phyloP scores from a whole-genome alignment of 1,140 invertebrate genomes.

The Chrysomallon squamiferum region DNA sequence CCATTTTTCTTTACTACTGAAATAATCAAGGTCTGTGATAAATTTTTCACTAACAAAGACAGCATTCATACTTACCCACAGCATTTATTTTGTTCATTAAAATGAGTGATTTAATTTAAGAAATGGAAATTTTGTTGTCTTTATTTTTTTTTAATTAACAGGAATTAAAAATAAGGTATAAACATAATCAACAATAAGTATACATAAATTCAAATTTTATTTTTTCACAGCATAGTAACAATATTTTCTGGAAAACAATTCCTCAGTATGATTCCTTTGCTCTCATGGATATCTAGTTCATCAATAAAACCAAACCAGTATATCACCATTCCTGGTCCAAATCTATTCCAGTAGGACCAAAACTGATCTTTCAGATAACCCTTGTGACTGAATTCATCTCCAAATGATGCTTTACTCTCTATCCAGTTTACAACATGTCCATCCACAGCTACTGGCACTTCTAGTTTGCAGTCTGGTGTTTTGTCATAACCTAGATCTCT shows the following conservation, averaged over 20 bases:
- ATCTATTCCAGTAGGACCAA: slow-evolving; percentile 90
- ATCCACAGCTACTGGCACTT: slow-evolving; percentile 86
- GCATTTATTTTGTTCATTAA: no score
- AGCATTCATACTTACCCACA: no score
- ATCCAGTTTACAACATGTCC: slow-evolving; percentile 93
- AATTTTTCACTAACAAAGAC: no score
- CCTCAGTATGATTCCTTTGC: slow-evolving; percentile 75
- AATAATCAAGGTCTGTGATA: no score
- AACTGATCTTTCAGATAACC: slow-evolving; percentile 88
- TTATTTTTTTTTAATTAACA: no score
- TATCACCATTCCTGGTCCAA: slow-evolving; percentile 92
- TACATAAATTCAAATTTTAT: no score
- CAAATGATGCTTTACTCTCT: slow-evolving; percentile 95
- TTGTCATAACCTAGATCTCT: slow-evolving; percentile 88
- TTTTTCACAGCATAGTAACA: background rate
- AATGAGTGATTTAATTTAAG: no score
- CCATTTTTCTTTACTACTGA: no score
- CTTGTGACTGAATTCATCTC: slow-evolving; percentile 80
- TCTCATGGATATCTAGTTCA: slow-evolving; percentile 67
- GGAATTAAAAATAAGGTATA: no score
- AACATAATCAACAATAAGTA: no score
- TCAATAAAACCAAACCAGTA: slow-evolving; percentile 96
- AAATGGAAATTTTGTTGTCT: no score
- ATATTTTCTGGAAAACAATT: slow-evolving; percentile 4
- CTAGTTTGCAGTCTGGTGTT: slow-evolving; percentile 92